Conservation (phyloP, 2,888 invertebrate species). For the Metacarcinus magister region DNA sequence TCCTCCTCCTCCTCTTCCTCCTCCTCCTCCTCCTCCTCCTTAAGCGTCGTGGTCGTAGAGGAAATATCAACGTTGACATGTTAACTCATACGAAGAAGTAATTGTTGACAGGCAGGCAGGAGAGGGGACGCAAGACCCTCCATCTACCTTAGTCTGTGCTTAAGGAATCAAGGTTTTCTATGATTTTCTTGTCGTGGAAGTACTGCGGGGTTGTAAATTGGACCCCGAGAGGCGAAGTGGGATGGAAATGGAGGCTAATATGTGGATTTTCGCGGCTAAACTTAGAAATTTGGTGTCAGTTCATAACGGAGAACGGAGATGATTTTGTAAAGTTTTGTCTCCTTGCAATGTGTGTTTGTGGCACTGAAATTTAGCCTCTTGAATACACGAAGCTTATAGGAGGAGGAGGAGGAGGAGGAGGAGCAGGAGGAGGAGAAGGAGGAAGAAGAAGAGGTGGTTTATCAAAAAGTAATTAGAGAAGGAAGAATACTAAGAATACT, state of each 20-base stretch:
- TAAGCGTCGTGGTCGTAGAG: neutral
- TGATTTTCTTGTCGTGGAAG: neutral
- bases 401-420: no score
- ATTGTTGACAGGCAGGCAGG: neutral
- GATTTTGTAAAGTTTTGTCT: slow-evolving; percentile 13
- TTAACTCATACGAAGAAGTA: slow-evolving; percentile 26
- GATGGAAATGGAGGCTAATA: no score
- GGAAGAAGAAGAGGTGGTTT: no score
- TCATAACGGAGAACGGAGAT: neutral
- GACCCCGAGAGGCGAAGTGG: neutral
- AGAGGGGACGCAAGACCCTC: neutral
- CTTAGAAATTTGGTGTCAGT: neutral
- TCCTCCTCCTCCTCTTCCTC: slow-evolving; percentile 7
- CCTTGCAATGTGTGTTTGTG: neutral
- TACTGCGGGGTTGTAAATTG: neutral
- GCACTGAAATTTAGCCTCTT: no score
- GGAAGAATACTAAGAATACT: no score
- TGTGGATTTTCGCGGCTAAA: neutral
- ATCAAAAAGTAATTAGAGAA: no score
- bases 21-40: neutral
- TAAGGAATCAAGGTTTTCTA: slow-evolving; percentile 4
- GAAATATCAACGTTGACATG: slow-evolving; percentile 7
- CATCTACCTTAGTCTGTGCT: neutral
- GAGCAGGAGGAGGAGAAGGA: no score
- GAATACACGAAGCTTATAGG: no score